Conservation (phyloP, 2,888 invertebrate genomes). For the Athalia circularis region DNA sequence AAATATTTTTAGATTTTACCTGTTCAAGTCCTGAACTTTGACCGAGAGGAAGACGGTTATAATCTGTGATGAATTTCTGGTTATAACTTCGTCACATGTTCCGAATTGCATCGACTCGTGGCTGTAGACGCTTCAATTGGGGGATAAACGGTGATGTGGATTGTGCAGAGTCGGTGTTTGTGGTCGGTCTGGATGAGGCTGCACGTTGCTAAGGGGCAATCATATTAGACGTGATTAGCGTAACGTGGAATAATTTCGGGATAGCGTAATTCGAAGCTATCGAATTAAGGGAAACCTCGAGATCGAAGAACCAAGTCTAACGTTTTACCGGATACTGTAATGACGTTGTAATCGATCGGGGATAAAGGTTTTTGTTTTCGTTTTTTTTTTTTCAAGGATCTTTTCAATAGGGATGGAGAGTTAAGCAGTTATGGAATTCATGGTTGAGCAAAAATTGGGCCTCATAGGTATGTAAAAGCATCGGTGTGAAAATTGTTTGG, state of each 20-base stretch:
- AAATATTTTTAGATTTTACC: too few species aligned
- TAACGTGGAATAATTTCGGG: constrained; percentile 17
- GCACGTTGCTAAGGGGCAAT: constrained; percentile 39
- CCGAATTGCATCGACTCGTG: constrained; percentile 16
- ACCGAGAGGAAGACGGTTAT: too few species aligned
- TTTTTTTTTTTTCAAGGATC: too few species aligned
- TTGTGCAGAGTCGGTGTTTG: constrained; percentile 19
- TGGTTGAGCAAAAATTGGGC: too few species aligned
- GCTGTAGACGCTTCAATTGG: constrained; percentile 39
- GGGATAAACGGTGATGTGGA: neutral
- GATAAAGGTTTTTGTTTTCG: too few species aligned
- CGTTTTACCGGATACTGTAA: too few species aligned
- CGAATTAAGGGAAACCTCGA: constrained; percentile 7
- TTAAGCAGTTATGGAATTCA: too few species aligned
- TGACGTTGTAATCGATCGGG: too few species aligned
- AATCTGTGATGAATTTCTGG: too few species aligned
- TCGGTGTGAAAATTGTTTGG: constrained; percentile 18
- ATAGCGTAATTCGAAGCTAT: constrained; percentile 25
- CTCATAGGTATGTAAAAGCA: too few species aligned
- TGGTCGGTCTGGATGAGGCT: constrained; percentile 12
- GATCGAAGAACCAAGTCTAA: neutral
- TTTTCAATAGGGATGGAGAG: too few species aligned
- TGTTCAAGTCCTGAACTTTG: too few species aligned
- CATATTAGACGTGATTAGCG: constrained; percentile 41
- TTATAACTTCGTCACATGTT: neutral